Conservation (phyloP, 2,113 vertebrate genomes). For the Lethenteron camtschaticum region DNA sequence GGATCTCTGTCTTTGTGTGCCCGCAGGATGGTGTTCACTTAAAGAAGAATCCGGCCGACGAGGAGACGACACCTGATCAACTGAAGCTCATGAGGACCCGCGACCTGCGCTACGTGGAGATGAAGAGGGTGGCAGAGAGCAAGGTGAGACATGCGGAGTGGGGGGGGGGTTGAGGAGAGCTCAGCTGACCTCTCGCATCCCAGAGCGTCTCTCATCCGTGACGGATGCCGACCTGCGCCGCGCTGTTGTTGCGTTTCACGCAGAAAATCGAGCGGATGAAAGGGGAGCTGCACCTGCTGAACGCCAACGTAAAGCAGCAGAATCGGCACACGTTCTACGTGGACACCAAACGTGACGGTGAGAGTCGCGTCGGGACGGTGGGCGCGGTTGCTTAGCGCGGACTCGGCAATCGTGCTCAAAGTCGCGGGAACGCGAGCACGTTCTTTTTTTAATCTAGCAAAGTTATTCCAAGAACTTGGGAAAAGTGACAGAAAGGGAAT, state of each 20-base stretch:
- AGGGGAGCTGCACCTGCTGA: constrained; percentile 77
- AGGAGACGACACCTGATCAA: constrained; percentile 54
- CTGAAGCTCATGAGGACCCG: constrained; percentile 68
- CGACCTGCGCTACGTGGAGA: constrained; percentile 75
- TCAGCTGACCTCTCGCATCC: too few relatives aligned
- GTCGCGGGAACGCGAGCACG: neutral
- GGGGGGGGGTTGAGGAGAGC: neutral
- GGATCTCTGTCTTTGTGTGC: neutral
- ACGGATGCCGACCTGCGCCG: too few relatives aligned
- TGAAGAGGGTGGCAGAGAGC: constrained; percentile 65
- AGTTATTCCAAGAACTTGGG: neutral
- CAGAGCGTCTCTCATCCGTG: neutral
- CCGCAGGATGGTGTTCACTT: constrained; percentile 60
- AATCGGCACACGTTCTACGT: constrained; percentile 61
- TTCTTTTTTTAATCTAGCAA: neutral
- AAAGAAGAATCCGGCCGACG: constrained; percentile 26
- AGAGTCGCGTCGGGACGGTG: constrained; percentile 5
- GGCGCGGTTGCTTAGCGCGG: neutral
- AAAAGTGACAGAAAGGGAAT: neutral
- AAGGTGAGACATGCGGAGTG: constrained; percentile 30
- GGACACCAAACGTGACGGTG: constrained; percentile 53
- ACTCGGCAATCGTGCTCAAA: too few relatives aligned
- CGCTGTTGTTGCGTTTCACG: neutral
- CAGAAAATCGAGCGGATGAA: constrained; percentile 93
- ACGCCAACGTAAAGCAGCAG: constrained; percentile 34